Base-by-base conservation (phyloP, 1,140 invertebrate species). In the Scaptodrosophila lebanonensis region DNA sequence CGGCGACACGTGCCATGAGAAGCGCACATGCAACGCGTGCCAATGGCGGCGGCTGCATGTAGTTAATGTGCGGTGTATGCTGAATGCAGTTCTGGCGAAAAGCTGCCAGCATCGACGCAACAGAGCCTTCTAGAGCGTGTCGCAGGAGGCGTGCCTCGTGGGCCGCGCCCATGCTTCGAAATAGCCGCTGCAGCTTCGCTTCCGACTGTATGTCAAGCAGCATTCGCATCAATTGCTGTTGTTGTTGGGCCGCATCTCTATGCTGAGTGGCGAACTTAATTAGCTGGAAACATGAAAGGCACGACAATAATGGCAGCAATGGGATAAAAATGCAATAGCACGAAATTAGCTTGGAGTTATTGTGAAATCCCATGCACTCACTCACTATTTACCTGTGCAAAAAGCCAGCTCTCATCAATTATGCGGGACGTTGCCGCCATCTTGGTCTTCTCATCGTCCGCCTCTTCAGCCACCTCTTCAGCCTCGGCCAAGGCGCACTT, bases 391-490 rank as follows among this genome's bases (percentile, higher is more conserved):
- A 86, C 84, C 84, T 86, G 79, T 13, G 59, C 66, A 63, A 86
- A 85, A 39, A 86, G 66, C 85, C 85, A 86, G 62, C 73, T 75
- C 66, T 86, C 85, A 66, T 86, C 85, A 69, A 86, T 85, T 65
- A 86, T 84, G 66, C 69, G 72, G 59, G 75, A 33, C 53, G 62
- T 38, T 42, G 57, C 69, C 38, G 57, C 38, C 18, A 48, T 54
- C 69, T 75, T 79, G 57, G 69, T 52, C 66, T 62, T 49, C 22
- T 61, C 49, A 42, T 62, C 54, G 61, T 82, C 66, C 40, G 83
- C 38, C 47, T 82, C 76, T n/a, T n/a, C n/a, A n/a, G n/a, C n/a
- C n/a, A n/a, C n/a, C n/a, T n/a, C n/a, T n/a, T n/a, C n/a, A n/a
- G n/a, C n/a, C n/a, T n/a, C n/a, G n/a, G n/a, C n/a, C n/a, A n/a